Percentiles rank a stretch among this genome's conserved stretches.
These are phyloP conservation scores for Plestiodon gilberti DNA, from an alignment of 2,113 vertebrate species.

Conservation along the genomic window DNA sequence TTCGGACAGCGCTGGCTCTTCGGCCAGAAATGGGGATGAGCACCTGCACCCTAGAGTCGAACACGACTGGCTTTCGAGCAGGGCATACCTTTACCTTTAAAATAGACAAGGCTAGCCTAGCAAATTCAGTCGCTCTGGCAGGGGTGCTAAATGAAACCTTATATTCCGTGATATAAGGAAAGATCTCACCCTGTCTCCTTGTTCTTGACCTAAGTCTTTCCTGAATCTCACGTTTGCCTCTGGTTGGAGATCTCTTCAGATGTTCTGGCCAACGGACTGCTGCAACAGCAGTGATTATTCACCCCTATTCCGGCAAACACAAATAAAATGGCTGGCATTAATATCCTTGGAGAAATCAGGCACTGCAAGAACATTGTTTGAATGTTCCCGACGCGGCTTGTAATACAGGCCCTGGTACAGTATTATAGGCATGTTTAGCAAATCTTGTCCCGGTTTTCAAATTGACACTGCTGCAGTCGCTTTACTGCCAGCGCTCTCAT, in stretches of 20 bases:
- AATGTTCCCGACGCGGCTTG: not conserved
- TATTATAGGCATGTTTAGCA: conserved; percentile 23
- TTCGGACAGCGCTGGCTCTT: too few species aligned
- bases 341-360: conserved; percentile 10
- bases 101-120: not conserved
- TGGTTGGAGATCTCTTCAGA: not conserved
- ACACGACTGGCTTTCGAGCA: too few species aligned
- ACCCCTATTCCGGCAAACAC: not conserved
- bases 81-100: not conserved
- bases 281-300: not conserved
- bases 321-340: conserved; percentile 14
- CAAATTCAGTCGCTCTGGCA: not conserved
- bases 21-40: too few species aligned
- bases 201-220: not conserved
- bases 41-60: too few species aligned
- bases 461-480: not conserved
- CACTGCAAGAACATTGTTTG: not conserved
- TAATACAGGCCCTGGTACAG: conserved; percentile 8
- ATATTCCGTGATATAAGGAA: too few species aligned
- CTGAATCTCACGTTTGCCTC: not conserved
- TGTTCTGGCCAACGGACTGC: not conserved
- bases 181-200: not conserved
- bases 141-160: not conserved
- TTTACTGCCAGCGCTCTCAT: conserved; percentile 23
- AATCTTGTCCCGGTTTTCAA: conserved; percentile 49